These are phyloP conservation scores for Zoanthus sansibaricus DNA, from an alignment of 92 coral and sea anemone species.

Conservation along the genomic window DNA sequence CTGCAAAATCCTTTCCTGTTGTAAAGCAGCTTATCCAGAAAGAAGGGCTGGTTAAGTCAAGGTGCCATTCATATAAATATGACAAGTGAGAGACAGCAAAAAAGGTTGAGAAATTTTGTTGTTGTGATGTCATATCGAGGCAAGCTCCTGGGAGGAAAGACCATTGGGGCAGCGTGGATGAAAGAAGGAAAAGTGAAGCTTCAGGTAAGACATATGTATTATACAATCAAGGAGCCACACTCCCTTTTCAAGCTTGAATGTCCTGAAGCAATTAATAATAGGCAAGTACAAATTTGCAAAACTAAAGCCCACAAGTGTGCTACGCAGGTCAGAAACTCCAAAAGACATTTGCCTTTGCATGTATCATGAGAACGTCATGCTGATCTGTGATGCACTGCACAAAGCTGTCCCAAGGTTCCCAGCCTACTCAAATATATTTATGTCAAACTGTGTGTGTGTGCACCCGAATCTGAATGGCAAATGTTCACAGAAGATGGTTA, in stretches of 20 bases:
- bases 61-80: constrained; percentile 53
- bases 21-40: constrained; percentile 54
- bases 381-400: constrained; percentile 59
- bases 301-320: constrained; percentile 62
- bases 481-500: constrained; percentile 49
- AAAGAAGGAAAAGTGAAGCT: constrained; percentile 60
- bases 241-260: constrained; percentile 63
- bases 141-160: constrained; percentile 64
- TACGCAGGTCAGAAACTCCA: constrained; percentile 67
- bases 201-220: constrained; percentile 53
- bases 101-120: constrained; percentile 46
- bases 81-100: constrained; percentile 51
- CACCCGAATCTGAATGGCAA: constrained; percentile 31
- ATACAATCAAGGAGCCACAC: constrained; percentile 53
- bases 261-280: constrained; percentile 56
- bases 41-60: constrained; percentile 60
- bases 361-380: constrained; percentile 60
- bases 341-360: not conserved
- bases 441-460: constrained; percentile 58
- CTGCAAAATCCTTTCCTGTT: not conserved
- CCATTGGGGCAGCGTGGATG: constrained; percentile 53
- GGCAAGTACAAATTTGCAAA: constrained; percentile 65
- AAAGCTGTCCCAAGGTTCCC: constrained; percentile 58
- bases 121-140: constrained; percentile 56
- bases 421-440: constrained; percentile 56